Evolutionary conservation across 2,888 invertebrate genomes (phyloP).

Genomic region (Sylvicola cinctus): DNA sequence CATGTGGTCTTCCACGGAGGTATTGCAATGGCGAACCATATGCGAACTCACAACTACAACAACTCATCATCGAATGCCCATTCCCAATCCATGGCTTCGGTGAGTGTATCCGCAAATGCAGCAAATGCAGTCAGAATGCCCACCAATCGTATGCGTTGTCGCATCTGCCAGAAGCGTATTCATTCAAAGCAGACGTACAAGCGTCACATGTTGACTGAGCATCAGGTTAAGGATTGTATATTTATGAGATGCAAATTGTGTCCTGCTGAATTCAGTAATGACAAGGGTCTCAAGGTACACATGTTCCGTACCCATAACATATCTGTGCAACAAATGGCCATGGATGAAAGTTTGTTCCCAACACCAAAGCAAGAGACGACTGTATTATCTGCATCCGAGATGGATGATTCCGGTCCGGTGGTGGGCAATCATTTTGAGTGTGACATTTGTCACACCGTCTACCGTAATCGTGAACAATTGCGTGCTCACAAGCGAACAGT

Average conservation of each 20-base stretch:
- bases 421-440: conserved; percentile 18
- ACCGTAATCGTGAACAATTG: conserved; percentile 19
- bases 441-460: conserved; percentile 23
- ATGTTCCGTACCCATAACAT: conserved; percentile 21
- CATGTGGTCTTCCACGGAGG: conserved; percentile 22
- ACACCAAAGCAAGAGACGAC: conserved; percentile 4
- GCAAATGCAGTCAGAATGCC: neutral
- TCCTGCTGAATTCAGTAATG: conserved; percentile 25
- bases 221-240: conserved; percentile 23
- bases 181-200: conserved; percentile 25
- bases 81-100: too few relatives aligned
- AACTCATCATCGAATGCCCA: neutral
- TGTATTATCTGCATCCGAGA: neutral
- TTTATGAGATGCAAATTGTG: conserved; percentile 24
- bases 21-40: conserved; percentile 23
- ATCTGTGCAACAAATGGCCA: conserved; percentile 5
- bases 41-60: conserved; percentile 17
- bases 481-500: conserved; percentile 20
- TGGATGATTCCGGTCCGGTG: neutral
- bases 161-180: conserved; percentile 23
- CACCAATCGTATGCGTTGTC: conserved; percentile 20
- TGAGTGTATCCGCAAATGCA: neutral
- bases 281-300: conserved; percentile 25
- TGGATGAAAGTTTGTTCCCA: conserved; percentile 2
- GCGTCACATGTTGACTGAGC: conserved; percentile 24